Conservation (phyloP, 1,140 invertebrate genomes). For the Solen grandis region DNA sequence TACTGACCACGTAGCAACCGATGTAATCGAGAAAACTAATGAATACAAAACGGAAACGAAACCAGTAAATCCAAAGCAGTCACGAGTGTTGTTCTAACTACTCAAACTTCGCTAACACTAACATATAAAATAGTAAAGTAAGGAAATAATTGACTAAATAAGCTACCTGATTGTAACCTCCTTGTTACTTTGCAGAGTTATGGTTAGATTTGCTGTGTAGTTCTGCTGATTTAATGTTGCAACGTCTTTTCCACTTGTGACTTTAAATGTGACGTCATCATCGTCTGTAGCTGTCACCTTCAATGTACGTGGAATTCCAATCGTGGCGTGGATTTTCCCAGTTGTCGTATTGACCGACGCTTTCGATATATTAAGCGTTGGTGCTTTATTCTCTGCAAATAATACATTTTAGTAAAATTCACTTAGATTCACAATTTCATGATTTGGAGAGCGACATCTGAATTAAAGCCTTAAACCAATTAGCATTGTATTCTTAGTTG, state of each 20-base stretch:
- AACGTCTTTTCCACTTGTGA: neutral
- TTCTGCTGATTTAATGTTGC: neutral
- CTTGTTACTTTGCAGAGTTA: neutral
- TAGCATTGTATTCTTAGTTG: too few relatives aligned
- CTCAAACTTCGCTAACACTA: too few relatives aligned
- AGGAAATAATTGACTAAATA: too few relatives aligned
- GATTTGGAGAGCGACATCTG: too few relatives aligned
- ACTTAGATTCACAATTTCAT: too few relatives aligned
- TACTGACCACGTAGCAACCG: too few relatives aligned
- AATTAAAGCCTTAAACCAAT: too few relatives aligned
- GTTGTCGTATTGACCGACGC: neutral
- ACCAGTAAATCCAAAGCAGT: too few relatives aligned
- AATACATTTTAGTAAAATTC: neutral
- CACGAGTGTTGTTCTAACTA: too few relatives aligned
- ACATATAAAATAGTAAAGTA: too few relatives aligned
- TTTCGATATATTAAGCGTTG: neutral
- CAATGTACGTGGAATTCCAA: neutral
- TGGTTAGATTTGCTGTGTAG: neutral
- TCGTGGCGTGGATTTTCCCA: neutral
- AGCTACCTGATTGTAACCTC: neutral
- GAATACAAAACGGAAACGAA: too few relatives aligned
- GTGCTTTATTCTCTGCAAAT: constrained; percentile 5
- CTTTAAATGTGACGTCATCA: neutral
- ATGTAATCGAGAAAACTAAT: too few relatives aligned
- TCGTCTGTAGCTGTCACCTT: neutral